phyloP scores from a whole-genome alignment of 2,888 invertebrate genomes.

The Willowsia nigromaculata region DNA sequence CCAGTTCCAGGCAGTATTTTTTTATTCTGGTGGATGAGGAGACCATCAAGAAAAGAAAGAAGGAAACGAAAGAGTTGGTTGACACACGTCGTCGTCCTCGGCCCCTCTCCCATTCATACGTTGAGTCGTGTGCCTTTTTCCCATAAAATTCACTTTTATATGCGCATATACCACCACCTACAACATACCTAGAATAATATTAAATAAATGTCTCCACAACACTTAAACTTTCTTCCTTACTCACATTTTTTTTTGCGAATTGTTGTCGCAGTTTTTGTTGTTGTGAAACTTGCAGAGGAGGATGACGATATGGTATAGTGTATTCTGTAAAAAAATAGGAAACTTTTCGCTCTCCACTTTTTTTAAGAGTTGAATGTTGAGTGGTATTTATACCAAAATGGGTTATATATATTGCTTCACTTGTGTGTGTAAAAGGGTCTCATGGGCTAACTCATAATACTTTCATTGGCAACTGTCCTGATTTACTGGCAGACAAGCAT shows the following conservation, averaged over 20 bases:
- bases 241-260: background rate
- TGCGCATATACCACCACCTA: background rate
- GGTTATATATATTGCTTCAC: background rate
- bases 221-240: conserved; percentile 1
- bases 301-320: conserved; percentile 32
- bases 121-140: conserved; percentile 35
- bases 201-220: too few species aligned
- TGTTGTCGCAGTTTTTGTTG: background rate
- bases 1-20: background rate
- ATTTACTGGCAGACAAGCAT: conserved; percentile 56
- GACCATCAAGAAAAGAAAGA: conserved; percentile 9
- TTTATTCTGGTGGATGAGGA: too few species aligned
- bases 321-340: background rate
- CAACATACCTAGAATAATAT: background rate
- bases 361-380: background rate
- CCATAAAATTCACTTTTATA: background rate
- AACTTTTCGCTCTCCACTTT: background rate
- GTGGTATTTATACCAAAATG: background rate
- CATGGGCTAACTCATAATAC: conserved; percentile 62
- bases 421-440: background rate
- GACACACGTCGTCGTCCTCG: conserved; percentile 41
- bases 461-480: conserved; percentile 67
- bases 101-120: background rate
- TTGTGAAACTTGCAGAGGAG: background rate
- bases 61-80: conserved; percentile 15